Base-by-base conservation (phyloP, 2,113 vertebrate species). In the Tympanuchus pallidicinctus region DNA sequence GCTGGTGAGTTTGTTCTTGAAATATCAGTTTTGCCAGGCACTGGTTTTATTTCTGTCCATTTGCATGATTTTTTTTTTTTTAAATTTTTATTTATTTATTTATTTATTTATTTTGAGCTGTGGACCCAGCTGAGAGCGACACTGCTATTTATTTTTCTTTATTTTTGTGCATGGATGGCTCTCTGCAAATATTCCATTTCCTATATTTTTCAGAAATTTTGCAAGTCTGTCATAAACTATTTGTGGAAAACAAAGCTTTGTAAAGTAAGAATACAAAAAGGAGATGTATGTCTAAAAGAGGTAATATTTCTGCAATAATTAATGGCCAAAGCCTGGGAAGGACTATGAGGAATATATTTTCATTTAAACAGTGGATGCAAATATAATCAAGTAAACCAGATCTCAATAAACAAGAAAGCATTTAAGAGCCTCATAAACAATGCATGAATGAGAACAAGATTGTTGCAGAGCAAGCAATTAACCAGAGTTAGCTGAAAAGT, bases 351-450 rank as follows among this genome's bases (percentile, higher is more conserved):
- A 79, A 84, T 70, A 71, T 77, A 61, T 65, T 72, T 91, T 61
- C 40, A 40, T 84, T 86, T 78, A 74, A 88, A 42, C 45, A 88
- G 16, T 71, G 50, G 63, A 78, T 86, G 79, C 76, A 76, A 45
- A 25, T 24, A 72, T 77, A 77, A 82, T 86, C 42, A 67, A 90
- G 67, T 74, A 86, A 65, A 84, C 91, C 63, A 47, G 50, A 79
- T 54, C 74, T 83, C 73, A 71, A 21, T 83, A 92, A 92, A 86
- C 75, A 70, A 81, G 72, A 65, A 70, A 65, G 30, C 52, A 20
- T 25, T 86, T 93, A 90, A 94, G 90, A 94, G 82, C 63, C 83
- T 95, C 77, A 86, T 96, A 88, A 94, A 86, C 60, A 95, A 77
- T 72, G 78, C 66, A 91, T 85, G 85, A 94, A 84, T 67, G 70